phyloP scores from a whole-genome alignment of 2,888 invertebrate species.

The Drosophila nr. perissopoda region DNA sequence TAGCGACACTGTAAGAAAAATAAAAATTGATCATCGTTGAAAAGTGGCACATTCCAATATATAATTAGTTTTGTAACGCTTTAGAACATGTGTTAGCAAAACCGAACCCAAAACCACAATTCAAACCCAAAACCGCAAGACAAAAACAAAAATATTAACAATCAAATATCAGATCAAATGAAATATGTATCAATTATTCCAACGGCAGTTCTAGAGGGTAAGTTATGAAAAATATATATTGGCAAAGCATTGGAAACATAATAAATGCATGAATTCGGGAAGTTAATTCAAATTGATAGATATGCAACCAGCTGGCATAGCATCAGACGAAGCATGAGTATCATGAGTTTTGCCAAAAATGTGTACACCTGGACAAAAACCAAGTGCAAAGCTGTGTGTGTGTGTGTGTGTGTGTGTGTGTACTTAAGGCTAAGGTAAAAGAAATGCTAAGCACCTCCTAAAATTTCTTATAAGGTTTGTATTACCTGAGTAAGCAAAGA shows the following conservation, averaged over 20 bases:
- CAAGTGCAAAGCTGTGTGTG: neutral
- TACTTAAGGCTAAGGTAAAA: constrained; percentile 8
- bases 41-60: constrained; percentile 19
- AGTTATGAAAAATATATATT: neutral
- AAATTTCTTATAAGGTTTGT: neutral
- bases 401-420: constrained; percentile 10
- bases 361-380: neutral
- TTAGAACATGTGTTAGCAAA: constrained; percentile 13
- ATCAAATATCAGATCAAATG: no score
- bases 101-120: constrained; percentile 34
- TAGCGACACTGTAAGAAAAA: constrained; percentile 77
- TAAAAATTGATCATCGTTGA: constrained; percentile 44
- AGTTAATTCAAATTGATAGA: neutral
- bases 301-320: neutral
- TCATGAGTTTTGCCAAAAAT: neutral
- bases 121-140: constrained; percentile 19
- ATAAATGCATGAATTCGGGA: neutral
- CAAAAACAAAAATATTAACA: constrained; percentile 12
- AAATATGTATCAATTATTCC: neutral
- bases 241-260: neutral
- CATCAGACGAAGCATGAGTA: neutral
- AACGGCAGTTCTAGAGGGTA: neutral
- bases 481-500: neutral
- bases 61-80: constrained; percentile 13
- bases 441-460: neutral